Evolutionary conservation across 2,797 vertebrate genomes (phyloP).

Genomic region (Synaphobranchus kaupii): DNA sequence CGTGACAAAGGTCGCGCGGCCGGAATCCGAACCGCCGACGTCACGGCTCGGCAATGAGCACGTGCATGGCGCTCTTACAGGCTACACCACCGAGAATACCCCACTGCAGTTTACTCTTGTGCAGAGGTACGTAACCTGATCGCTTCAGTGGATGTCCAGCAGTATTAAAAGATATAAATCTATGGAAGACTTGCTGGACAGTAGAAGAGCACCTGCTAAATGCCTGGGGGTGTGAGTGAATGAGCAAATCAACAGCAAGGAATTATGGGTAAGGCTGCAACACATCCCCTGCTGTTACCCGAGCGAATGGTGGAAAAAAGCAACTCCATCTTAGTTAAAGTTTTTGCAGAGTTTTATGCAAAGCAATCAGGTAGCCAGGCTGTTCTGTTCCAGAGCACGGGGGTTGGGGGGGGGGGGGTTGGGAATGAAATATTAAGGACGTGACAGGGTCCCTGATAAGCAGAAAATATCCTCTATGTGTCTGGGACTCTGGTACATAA

Average conservation of each 20-base stretch:
- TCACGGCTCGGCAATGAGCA: no score
- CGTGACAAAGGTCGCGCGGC: no score
- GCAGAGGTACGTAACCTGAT: neutral
- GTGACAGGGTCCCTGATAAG: slow-evolving; percentile 31
- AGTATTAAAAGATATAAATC: neutral
- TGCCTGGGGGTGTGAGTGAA: no score
- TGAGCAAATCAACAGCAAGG: no score
- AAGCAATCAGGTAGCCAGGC: neutral
- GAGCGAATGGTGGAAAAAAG: no score
- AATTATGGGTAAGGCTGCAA: no score
- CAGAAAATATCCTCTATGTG: slow-evolving; percentile 40
- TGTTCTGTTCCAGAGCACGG: neutral
- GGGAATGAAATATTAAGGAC: slow-evolving; percentile 31
- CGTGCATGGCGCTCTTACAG: no score
- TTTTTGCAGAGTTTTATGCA: neutral
- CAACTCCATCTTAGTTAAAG: neutral
- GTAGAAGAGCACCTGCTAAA: no score
- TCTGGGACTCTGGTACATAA: slow-evolving; percentile 48
- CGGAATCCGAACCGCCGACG: no score
- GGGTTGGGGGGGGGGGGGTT: neutral
- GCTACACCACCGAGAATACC: no score
- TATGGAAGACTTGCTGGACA: no score
- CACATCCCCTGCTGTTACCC: no score
- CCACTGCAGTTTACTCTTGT: neutral
- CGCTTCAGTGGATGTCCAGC: neutral